A percentile compares a stretch with the other conserved stretches of the same genome.
phyloP scores from a whole-genome alignment of 2,888 invertebrate species.

The Cinara cedri region DNA sequence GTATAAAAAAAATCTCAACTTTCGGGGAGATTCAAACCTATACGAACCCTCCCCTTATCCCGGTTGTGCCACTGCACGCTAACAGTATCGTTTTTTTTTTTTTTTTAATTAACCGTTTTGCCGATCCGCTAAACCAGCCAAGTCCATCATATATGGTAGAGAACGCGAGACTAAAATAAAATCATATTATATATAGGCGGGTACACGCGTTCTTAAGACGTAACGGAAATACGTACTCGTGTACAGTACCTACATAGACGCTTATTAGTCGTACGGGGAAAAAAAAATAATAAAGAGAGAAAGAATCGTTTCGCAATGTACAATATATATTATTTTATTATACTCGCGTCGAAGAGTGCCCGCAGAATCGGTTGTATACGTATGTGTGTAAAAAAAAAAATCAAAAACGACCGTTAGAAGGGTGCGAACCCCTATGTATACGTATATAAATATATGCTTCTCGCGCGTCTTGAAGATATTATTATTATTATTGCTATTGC shows the following conservation, averaged over 20 bases:
- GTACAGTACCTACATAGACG: background rate
- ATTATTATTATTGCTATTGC: constrained; percentile 24
- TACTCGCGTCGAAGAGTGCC: constrained; percentile 37
- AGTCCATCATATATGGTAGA: background rate
- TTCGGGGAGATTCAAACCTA: too few relatives aligned
- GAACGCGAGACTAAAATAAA: too few relatives aligned
- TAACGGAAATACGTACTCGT: constrained; percentile 28
- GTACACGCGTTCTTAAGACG: background rate
- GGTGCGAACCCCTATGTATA: constrained; percentile 45
- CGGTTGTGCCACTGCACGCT: too few relatives aligned
- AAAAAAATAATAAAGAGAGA: constrained; percentile 30
- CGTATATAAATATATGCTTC: background rate
- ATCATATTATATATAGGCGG: too few relatives aligned
- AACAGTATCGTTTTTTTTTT: background rate
- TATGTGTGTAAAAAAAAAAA: constrained; percentile 11
- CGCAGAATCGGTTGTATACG: constrained; percentile 49
- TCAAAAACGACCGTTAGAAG: constrained; percentile 55
- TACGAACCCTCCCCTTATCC: too few relatives aligned
- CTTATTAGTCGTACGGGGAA: too few relatives aligned
- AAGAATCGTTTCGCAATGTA: constrained; percentile 42
- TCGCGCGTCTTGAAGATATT: constrained; percentile 50
- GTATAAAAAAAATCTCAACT: too few relatives aligned
- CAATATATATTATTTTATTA: too few relatives aligned
- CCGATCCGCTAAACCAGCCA: background rate
- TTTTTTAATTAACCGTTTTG: constrained; percentile 26